These are phyloP conservation scores for Aselliscus stoliczkanus DNA, from an alignment of 2,797 vertebrate species.

Conservation along the genomic window DNA sequence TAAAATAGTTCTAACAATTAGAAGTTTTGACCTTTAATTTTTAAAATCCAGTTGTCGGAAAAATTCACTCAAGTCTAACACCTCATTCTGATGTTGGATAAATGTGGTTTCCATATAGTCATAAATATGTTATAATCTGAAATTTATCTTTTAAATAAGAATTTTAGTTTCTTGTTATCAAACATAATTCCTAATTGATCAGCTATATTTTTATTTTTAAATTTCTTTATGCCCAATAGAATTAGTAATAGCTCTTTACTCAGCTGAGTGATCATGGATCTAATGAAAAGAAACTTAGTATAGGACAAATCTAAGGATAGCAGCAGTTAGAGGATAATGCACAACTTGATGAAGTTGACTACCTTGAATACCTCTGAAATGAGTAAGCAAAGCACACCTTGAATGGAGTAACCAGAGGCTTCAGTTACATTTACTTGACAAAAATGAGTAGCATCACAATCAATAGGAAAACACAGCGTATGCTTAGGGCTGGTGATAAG, in stretches of 20 bases:
- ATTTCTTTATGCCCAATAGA: background rate
- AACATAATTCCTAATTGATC: constrained; percentile 3
- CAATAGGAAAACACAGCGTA: constrained; percentile 46
- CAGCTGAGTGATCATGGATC: constrained; percentile 56
- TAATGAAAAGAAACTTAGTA: constrained; percentile 34
- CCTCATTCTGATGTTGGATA: background rate
- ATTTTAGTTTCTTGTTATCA: constrained; percentile 39
- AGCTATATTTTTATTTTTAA: background rate
- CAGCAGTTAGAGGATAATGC: constrained; percentile 44
- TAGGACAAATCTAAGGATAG: background rate
- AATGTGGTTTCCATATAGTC: background rate
- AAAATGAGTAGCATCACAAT: constrained; percentile 58
- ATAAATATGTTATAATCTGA: constrained; percentile 40
- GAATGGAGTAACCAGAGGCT: constrained; percentile 48
- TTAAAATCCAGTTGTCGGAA: background rate
- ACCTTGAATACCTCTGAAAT: background rate
- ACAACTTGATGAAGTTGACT: constrained; percentile 8
- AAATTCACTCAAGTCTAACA: background rate
- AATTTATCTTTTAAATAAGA: constrained; percentile 52
- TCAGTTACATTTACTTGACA: constrained; percentile 73
- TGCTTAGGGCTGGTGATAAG: constrained; percentile 57
- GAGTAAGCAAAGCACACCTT: background rate
- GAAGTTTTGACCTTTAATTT: background rate
- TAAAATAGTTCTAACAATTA: background rate
- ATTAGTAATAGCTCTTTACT: constrained; percentile 49